Conservation (phyloP, 2,113 vertebrate species). For the Zosterops hypoxanthus region DNA sequence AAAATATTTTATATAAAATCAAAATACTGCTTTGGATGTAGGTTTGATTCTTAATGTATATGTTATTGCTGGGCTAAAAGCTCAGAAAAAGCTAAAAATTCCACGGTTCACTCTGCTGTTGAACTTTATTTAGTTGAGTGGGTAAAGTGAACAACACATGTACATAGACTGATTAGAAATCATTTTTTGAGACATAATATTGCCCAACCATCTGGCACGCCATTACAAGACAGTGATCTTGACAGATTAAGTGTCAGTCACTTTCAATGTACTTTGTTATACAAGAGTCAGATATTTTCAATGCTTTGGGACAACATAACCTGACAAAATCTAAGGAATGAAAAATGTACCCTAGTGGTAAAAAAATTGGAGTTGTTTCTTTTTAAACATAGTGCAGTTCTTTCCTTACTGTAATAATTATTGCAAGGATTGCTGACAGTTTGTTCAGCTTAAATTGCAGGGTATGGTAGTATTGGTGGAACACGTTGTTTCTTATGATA, state of each 20-base stretch:
- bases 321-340: not conserved
- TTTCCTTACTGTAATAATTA: not conserved
- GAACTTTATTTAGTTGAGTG: slow-evolving; percentile 36
- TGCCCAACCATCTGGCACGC: slow-evolving; percentile 14
- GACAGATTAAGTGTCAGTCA: slow-evolving; percentile 1
- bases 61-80: not conserved
- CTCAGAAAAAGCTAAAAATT: not conserved
- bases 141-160: slow-evolving; percentile 14
- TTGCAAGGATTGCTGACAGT: not conserved
- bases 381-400: not conserved
- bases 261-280: not conserved
- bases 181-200: not conserved
- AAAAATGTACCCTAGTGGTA: not conserved
- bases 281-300: not conserved
- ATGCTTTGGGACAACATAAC: not conserved
- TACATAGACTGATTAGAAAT: not conserved
- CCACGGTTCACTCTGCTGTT: not conserved
- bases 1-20: not conserved
- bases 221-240: slow-evolving; percentile 5
- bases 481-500: not conserved
- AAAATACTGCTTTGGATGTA: not conserved
- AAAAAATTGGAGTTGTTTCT: too few relatives aligned
- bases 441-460: not conserved
- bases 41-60: not conserved
- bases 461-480: not conserved